Evolutionary conservation across 2,797 vertebrate species (phyloP), one percentile per base, ranked within the genome.

Genomic region (Macropodus opercularis): DNA sequence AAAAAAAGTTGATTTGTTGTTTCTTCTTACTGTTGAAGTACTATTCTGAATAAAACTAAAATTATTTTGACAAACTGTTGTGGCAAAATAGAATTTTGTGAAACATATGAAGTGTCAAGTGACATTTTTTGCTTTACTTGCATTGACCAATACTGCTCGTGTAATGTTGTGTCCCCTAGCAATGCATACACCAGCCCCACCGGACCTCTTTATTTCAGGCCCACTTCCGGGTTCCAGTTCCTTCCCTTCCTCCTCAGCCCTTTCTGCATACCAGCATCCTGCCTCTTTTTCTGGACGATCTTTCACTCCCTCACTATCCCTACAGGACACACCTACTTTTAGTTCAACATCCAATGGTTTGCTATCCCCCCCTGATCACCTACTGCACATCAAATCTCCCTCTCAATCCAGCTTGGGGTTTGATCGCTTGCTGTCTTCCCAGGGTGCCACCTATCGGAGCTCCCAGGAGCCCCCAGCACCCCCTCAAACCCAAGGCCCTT

Each of bases 231-330:
- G 92, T 23, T 95, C 96, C 51, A 91, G 94, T 34, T 95, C 95
- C 48, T 96, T 95, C 60, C 91, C 94, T 0, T 93, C 95, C 0
- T 95, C 96, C 3, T 95, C 95, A 17, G 92, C 95, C 23, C 92
- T 98, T 38, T 95, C 95, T n/a, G 93, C 95, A 19, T 98, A 98
- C 82, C 96, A 97, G 81, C 94, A 96, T 84, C 94, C 96, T 1
- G 93, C 93, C 7, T 94, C 96, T 5, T 97, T 98, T 80, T 91
- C 94, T 27, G 94, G 95, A 32, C 92, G 94, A 65, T 94, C 95
- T 61, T 97, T 96, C 76, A 93, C 94, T 11, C 90, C 95, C 0
- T 95, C 96, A 0, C 88, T 97, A 29, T 94, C 93, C 47, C 89
- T 97, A 8, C 95, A 96, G 75, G 96, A 97, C 47, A 89, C 94